phyloP scores from a whole-genome alignment of 2,888 invertebrate genomes.

The Dynastes maya region DNA sequence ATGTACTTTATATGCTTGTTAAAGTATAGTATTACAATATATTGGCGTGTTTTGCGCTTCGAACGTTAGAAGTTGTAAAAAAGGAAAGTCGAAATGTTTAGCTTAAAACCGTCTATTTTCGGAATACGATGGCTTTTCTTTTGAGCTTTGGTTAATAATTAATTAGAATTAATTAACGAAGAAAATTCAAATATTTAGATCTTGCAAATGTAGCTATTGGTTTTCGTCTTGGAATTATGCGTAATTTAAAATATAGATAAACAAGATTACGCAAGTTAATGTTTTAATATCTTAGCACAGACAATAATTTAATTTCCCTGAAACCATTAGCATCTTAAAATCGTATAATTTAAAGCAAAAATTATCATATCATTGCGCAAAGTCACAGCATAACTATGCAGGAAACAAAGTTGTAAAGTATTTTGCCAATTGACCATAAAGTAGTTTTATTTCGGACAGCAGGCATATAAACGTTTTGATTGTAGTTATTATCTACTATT shows the following conservation, averaged over 20 bases:
- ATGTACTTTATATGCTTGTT: conserved; percentile 21
- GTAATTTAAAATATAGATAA: not conserved
- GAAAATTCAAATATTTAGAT: conserved; percentile 27
- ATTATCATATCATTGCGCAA: not conserved
- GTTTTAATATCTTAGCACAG: not conserved
- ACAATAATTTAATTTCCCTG: not conserved
- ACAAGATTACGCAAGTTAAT: not conserved
- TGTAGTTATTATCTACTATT: too few species aligned
- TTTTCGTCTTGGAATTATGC: conserved; percentile 7
- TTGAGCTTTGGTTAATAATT: conserved; percentile 20
- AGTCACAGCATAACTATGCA: conserved; percentile 2
- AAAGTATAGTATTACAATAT: conserved; percentile 24
- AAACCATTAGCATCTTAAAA: conserved; percentile 1
- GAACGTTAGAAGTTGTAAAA: conserved; percentile 8
- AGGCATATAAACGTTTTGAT: too few species aligned
- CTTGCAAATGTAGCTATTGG: not conserved
- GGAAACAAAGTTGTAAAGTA: not conserved
- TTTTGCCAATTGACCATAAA: too few species aligned
- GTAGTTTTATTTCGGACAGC: too few species aligned
- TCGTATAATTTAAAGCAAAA: not conserved
- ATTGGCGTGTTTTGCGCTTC: conserved; percentile 33
- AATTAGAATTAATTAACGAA: conserved; percentile 30
- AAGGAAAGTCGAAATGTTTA: conserved; percentile 36
- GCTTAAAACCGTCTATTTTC: conserved; percentile 19
- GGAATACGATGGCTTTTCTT: not conserved